phyloP scores from a whole-genome alignment of 2,113 vertebrate genomes.

The Oryzias celebensis region DNA sequence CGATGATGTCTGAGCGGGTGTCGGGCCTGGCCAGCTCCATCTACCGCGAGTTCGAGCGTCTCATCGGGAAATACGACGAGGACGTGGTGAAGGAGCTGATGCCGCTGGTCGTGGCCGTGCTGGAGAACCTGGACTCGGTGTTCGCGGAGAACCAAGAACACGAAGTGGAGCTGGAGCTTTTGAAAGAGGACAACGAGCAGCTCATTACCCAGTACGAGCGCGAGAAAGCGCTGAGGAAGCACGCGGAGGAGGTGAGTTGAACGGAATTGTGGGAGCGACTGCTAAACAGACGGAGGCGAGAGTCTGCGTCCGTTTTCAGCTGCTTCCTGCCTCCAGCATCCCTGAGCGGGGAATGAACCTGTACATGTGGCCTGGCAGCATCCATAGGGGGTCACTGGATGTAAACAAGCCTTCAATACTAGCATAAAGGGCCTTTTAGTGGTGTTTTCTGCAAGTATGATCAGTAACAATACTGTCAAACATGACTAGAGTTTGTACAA shows the following conservation, averaged over 20 bases:
- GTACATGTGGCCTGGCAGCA: slow-evolving; percentile 48
- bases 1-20: slow-evolving; percentile 95
- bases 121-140: slow-evolving; percentile 96
- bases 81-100: slow-evolving; percentile 97
- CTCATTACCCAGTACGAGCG: slow-evolving; percentile 93
- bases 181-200: slow-evolving; percentile 95
- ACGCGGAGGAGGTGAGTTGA: slow-evolving; percentile 85
- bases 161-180: slow-evolving; percentile 92
- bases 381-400: slow-evolving; percentile 22
- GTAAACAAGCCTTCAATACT: slow-evolving; percentile 60
- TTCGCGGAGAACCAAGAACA: slow-evolving; percentile 96
- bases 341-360: slow-evolving; percentile 14
- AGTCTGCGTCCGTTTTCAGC: background rate
- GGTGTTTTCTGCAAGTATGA: background rate
- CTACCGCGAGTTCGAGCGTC: slow-evolving; percentile 95
- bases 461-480: background rate
- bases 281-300: background rate
- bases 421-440: slow-evolving; percentile 9
- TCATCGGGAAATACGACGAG: slow-evolving; percentile 95
- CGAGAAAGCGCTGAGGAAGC: slow-evolving; percentile 91
- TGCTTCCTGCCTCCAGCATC: slow-evolving; percentile 5
- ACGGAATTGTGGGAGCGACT: background rate
- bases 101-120: slow-evolving; percentile 93
- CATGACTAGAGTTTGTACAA: too few relatives aligned
- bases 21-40: slow-evolving; percentile 96